These are phyloP conservation scores for Tribolium freemani DNA, from an alignment of 2,888 invertebrate species.

Conservation along the genomic window DNA sequence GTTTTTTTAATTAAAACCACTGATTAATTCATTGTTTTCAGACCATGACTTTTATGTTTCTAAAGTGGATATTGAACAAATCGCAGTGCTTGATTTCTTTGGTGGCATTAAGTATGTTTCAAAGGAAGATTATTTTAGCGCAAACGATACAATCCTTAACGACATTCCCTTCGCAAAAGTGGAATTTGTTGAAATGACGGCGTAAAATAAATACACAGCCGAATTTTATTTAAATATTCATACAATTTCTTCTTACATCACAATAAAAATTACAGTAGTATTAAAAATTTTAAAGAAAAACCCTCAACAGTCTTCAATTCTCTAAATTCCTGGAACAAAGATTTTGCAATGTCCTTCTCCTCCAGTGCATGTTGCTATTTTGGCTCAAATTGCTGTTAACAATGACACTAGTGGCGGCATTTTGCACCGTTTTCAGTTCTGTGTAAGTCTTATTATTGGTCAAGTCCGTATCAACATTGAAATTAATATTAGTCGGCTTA, in stretches of 20 bases:
- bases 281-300: slow-evolving; percentile 2
- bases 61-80: slow-evolving; percentile 80
- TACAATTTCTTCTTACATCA: slow-evolving; percentile 30
- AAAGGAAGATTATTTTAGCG: slow-evolving; percentile 72
- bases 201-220: slow-evolving; percentile 33
- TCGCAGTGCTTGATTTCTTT: slow-evolving; percentile 84
- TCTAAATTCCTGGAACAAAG: slow-evolving; percentile 46
- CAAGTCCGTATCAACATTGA: slow-evolving; percentile 29
- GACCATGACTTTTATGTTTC: slow-evolving; percentile 86
- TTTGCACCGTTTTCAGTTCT: slow-evolving; percentile 53
- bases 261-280: slow-evolving; percentile 26
- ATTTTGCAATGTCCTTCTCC: slow-evolving; percentile 67
- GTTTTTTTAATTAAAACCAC: slow-evolving; percentile 5
- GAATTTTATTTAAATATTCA: slow-evolving; percentile 31
- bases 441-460: slow-evolving; percentile 47
- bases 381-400: slow-evolving; percentile 56
- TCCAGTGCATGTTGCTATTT: slow-evolving; percentile 68
- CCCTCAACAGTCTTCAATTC: slow-evolving; percentile 35
- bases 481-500: slow-evolving; percentile 34
- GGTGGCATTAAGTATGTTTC: slow-evolving; percentile 82
- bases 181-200: slow-evolving; percentile 26
- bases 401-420: slow-evolving; percentile 59
- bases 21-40: slow-evolving; percentile 64
- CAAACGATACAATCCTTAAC: slow-evolving; percentile 7
- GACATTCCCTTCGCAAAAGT: slow-evolving; percentile 1